These are phyloP conservation scores for Vanessa atalanta DNA, from an alignment of 1,140 invertebrate species.

Conservation along the genomic window DNA sequence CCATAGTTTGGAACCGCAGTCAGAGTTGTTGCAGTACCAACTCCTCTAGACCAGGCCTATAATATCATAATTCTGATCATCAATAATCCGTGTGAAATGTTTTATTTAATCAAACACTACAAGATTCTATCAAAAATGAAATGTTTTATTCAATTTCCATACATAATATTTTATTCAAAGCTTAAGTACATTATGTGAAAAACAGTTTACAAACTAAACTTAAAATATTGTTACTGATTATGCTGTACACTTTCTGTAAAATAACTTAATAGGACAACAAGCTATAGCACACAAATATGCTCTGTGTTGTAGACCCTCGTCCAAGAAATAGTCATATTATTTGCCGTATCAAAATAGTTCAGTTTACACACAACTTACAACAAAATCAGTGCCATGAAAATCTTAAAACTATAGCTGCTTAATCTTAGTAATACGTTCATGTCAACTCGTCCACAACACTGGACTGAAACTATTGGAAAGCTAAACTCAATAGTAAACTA, in stretches of 20 bases:
- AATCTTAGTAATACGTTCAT: slow-evolving; percentile 17
- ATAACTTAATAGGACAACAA: too few species aligned
- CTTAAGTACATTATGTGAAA: slow-evolving; percentile 3
- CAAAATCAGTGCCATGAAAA: too few species aligned
- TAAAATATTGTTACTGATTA: not conserved
- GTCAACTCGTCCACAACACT: slow-evolving; percentile 1
- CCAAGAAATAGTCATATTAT: too few species aligned
- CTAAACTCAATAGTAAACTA: not conserved
- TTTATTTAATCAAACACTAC: not conserved
- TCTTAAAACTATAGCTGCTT: not conserved
- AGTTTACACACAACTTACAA: too few species aligned
- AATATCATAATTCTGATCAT: too few species aligned
- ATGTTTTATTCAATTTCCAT: not conserved
- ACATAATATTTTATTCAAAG: not conserved
- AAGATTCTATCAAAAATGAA: not conserved
- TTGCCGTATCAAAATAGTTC: too few species aligned
- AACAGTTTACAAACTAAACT: slow-evolving; percentile 5
- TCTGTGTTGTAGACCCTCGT: too few species aligned
- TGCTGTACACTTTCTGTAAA: too few species aligned
- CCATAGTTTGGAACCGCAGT: too few species aligned
- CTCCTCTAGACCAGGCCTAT: too few species aligned
- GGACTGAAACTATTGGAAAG: not conserved
- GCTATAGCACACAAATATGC: too few species aligned
- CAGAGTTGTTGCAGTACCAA: too few species aligned
- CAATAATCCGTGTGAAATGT: not conserved